Percentiles rank a stretch among this genome's conserved stretches.
phyloP scores from a whole-genome alignment of 37 sponge, comb jelly and placozoan genomes.

The Ianthella basta region DNA sequence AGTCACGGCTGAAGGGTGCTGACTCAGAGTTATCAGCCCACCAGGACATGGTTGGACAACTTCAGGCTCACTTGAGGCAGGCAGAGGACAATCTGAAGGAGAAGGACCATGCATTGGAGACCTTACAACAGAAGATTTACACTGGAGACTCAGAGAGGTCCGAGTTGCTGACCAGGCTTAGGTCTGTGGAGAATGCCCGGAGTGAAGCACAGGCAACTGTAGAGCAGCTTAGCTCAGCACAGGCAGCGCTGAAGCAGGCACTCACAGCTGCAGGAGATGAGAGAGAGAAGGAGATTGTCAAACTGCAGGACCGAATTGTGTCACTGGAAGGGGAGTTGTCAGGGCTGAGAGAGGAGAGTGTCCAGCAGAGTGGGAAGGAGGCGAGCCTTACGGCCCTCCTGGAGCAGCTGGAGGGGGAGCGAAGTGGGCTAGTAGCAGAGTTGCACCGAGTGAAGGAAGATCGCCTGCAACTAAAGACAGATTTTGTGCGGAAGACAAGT shows the following conservation, averaged over 20 bases:
- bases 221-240: slow-evolving; percentile 48
- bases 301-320: slow-evolving; percentile 24
- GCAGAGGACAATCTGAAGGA: slow-evolving; percentile 15
- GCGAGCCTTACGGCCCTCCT: neutral
- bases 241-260: slow-evolving; percentile 55
- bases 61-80: neutral
- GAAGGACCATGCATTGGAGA: neutral
- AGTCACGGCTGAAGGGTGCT: neutral
- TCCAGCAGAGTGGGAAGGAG: neutral
- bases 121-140: neutral
- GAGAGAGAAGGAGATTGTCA: slow-evolving; percentile 60
- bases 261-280: slow-evolving; percentile 43
- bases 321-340: slow-evolving; percentile 13
- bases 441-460: slow-evolving; percentile 7
- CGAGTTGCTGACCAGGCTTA: slow-evolving; percentile 14
- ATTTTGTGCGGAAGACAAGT: slow-evolving; percentile 27
- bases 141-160: neutral
- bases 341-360: neutral
- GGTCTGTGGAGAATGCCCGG: neutral
- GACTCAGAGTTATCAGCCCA: slow-evolving; percentile 2
- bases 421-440: neutral
- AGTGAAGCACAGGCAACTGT: slow-evolving; percentile 36
- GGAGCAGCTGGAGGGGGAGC: slow-evolving; percentile 21
- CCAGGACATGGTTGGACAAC: slow-evolving; percentile 1
- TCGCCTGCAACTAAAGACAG: neutral